These are phyloP conservation scores for Mya arenaria DNA, from an alignment of 1,140 invertebrate genomes.

Conservation along the genomic window DNA sequence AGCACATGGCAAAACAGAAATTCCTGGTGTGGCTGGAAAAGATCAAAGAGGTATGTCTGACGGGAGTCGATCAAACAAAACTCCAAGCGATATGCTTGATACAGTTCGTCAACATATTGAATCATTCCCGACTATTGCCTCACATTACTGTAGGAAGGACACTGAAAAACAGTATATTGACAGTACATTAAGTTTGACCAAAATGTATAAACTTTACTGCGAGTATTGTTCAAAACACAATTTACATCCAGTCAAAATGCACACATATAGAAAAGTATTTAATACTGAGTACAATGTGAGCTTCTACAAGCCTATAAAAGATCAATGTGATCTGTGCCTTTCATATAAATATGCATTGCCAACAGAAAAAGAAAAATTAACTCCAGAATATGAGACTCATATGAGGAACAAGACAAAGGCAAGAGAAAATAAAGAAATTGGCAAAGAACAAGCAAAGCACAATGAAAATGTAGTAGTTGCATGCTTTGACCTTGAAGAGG, in stretches of 20 bases:
- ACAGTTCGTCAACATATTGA: constrained; percentile 7
- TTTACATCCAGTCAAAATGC: neutral
- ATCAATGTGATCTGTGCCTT: constrained; percentile 19
- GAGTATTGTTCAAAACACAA: neutral
- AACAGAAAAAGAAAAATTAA: neutral
- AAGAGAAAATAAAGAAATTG: neutral
- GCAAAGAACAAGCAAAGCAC: neutral
- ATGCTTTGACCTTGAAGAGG: constrained; percentile 34
- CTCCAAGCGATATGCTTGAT: neutral
- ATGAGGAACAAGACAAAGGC: neutral
- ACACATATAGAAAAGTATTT: constrained; percentile 8
- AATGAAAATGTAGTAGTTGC: constrained; percentile 2
- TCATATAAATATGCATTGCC: constrained; percentile 1
- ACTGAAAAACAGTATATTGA: neutral
- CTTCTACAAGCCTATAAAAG: constrained; percentile 15
- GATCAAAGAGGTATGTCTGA: constrained; percentile 19
- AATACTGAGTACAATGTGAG: constrained; percentile 11
- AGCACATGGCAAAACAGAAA: neutral
- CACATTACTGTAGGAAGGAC: constrained; percentile 31
- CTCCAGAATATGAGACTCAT: neutral
- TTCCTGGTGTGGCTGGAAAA: neutral
- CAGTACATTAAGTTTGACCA: constrained; percentile 5
- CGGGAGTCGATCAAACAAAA: neutral
- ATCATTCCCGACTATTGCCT: neutral
- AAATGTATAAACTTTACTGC: constrained; percentile 16